Base-by-base conservation (phyloP, 2,797 vertebrate species). In the Lerista edwardsae region DNA sequence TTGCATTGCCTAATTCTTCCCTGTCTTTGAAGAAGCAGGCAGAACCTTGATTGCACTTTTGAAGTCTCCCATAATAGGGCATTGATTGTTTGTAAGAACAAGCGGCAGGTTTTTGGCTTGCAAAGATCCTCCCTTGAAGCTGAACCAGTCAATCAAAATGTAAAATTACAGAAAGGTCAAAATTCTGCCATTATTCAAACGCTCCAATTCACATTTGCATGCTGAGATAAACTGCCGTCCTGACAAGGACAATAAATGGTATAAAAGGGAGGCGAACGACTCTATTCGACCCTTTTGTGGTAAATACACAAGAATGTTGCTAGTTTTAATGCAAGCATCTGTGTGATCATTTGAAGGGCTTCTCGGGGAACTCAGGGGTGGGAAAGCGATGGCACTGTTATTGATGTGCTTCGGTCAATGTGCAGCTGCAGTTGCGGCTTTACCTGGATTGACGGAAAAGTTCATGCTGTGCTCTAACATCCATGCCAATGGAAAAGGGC, bases 161-260 rank as follows among this genome's bases (percentile, higher is more conserved):
- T 73, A 79, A 1, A 23, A 19, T 77, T 83, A 61, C 29, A 64
- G 75, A 90, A 92, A 92, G 62, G 55, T 77, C 7, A 87, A 29
- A 0, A 21, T 0, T 1, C 59, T 83, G 1, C 17, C 76, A 1
- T 79, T 91, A 81, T 86, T 90, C 78, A 71, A 17, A 72, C 25
- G 85, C 75, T 61, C 34, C 15, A 67, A 67, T 86, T 81, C 78
- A 19, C 3, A 79, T 19, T 55, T 55, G 27, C n/a, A 65, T 51
- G 51, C 69, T 69, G 25, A 85, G 15, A 77, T 80, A 17, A 23
- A 69, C 25, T 69, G 10, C 2, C 81, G 77, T 25, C 39, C 3
- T 41, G 3, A 1, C 75, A 68, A 85, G 36, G 79, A 11, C 8
- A 85, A 31, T 4, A 2, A 83, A 83, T 0, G 31, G 72, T 1